Conservation (phyloP, 1,140 invertebrate species). For the Leptoteleia sp. region DNA sequence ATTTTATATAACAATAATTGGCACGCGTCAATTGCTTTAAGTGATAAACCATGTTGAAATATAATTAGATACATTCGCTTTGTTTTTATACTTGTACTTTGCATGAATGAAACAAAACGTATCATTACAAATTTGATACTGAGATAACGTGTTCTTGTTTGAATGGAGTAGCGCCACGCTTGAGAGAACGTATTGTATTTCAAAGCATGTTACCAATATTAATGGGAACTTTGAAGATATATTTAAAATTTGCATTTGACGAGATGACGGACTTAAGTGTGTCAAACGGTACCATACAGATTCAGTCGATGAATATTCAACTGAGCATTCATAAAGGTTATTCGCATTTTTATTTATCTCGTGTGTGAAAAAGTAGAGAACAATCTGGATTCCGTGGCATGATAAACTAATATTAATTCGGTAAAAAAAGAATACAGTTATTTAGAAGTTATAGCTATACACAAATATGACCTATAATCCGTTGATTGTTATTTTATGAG, state of each 20-base stretch:
- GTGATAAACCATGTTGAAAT: too few relatives aligned
- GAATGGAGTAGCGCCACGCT: constrained; percentile 28
- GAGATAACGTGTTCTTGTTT: constrained; percentile 7
- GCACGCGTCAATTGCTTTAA: too few relatives aligned
- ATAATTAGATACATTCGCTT: too few relatives aligned
- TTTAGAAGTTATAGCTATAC: too few relatives aligned
- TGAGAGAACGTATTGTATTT: constrained; percentile 14
- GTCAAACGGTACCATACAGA: constrained; percentile 12
- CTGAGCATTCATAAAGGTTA: constrained; percentile 15
- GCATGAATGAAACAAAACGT: constrained; percentile 2
- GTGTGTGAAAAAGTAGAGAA: too few relatives aligned
- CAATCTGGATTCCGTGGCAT: too few relatives aligned
- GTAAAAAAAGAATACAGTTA: too few relatives aligned
- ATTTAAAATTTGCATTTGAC: constrained; percentile 20
- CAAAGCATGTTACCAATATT: constrained; percentile 25
- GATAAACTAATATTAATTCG: too few relatives aligned
- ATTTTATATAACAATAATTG: too few relatives aligned
- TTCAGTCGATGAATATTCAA: constrained; percentile 22
- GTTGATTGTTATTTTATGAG: too few relatives aligned
- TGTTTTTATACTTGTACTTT: not conserved
- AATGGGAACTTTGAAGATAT: constrained; percentile 19
- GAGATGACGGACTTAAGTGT: constrained; percentile 22
- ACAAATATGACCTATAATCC: too few relatives aligned
- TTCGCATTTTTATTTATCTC: constrained; percentile 15
- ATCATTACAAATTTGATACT: constrained; percentile 16